A percentile compares a stretch with the other conserved stretches of the same genome.
phyloP scores from a whole-genome alignment of 2,113 vertebrate genomes.

The Semicossyphus pulcher region DNA sequence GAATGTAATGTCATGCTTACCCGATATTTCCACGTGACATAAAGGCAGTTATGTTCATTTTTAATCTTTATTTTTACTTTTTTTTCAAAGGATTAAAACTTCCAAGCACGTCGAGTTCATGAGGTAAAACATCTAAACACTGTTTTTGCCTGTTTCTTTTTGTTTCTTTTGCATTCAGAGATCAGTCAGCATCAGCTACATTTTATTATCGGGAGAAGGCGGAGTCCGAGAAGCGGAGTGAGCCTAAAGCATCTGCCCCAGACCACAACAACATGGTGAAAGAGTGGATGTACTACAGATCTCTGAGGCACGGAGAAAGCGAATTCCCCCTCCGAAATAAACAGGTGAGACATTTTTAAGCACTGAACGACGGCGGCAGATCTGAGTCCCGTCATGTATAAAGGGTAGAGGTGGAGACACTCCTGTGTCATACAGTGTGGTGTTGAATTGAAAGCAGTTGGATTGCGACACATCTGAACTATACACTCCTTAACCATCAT shows the following conservation, averaged over 20 bases:
- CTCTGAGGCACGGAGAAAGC: slow-evolving; percentile 79
- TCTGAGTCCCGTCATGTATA: neutral
- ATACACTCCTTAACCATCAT: neutral
- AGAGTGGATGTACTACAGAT: slow-evolving; percentile 91
- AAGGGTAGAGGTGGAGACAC: neutral
- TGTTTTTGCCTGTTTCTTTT: neutral
- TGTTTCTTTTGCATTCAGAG: slow-evolving; percentile 77
- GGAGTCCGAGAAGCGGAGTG: slow-evolving; percentile 57
- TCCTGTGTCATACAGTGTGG: neutral
- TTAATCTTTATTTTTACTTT: neutral
- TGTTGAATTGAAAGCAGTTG: neutral
- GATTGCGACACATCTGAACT: slow-evolving; percentile 14
- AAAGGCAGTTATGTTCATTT: neutral
- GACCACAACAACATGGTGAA: slow-evolving; percentile 64
- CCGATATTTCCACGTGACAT: neutral
- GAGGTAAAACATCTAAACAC: too few relatives aligned
- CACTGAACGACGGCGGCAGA: too few relatives aligned
- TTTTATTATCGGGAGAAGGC: slow-evolving; percentile 85
- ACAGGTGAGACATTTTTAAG: slow-evolving; percentile 84
- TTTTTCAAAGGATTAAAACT: neutral
- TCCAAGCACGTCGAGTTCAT: too few relatives aligned
- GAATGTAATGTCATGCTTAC: neutral
- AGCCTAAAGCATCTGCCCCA: slow-evolving; percentile 20
- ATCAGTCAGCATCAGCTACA: slow-evolving; percentile 91
- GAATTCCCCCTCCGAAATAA: slow-evolving; percentile 85